Base-by-base conservation (phyloP, 2,888 invertebrate species). In the Calliopum simillimum region DNA sequence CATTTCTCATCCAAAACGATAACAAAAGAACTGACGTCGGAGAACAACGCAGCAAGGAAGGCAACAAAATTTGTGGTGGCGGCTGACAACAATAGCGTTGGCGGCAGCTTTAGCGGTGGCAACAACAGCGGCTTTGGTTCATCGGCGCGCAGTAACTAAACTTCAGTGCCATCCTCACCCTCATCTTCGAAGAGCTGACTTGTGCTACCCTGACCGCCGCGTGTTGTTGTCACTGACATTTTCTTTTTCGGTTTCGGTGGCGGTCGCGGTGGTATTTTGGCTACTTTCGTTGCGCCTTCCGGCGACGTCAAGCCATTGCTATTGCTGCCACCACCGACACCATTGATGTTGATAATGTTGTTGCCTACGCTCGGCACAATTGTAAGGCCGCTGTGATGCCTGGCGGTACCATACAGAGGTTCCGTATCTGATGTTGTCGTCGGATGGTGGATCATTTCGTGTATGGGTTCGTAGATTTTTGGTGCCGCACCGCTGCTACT, bases 81-180 rank as follows among this genome's bases (percentile, higher is more conserved):
- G 58, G 71, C 71, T 70, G 68, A 67, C 66, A 33, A 33, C 33
- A 33, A 33, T 68, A 73, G 70, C 62, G 62, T 51, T 43, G 56
- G n/a, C 69, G 66, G 23, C 55, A 66, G 63, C 55, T 43, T 33
- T 33, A 33, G 59, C 53, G 46, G 6, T 55, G 51, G 62, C 25
- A 47, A 63, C 62, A 47, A 19, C 8, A 43, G 61, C 44, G 44
- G 13, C 44, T 43, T 51, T 16, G 44, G 49, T 47, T 56, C 44
- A 44, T 13, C 13, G 12, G 41, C 58, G 21, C 47, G 59, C 44
- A n/a, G n/a, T n/a, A 63, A 91, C 81, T 86, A 94, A 88, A 95
- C 95, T 88, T 95, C 95, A 79, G 95, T 95, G 76, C 95, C 95
- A 78, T 95, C 94, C 82, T 95, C 95, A 41, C 94, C 94, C 86